A percentile compares a stretch with the other conserved stretches of the same genome.
phyloP scores from a whole-genome alignment of 2,113 vertebrate species.

The Trogon melanurus region DNA sequence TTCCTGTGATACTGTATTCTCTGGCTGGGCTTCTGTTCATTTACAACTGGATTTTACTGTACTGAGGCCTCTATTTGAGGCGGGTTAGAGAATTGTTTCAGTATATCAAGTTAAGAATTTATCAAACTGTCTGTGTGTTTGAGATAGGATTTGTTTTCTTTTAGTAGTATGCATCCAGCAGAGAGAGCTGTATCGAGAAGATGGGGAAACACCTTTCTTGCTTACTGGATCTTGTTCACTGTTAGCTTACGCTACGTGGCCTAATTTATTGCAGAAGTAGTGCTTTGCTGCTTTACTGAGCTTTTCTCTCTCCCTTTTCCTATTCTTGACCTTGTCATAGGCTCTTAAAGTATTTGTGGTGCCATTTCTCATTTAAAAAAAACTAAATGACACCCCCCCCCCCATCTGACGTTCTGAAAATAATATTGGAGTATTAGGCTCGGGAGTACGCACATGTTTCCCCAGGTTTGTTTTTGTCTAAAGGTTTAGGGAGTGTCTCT shows the following conservation, averaged over 20 bases:
- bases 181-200: not conserved
- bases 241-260: not conserved
- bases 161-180: not conserved
- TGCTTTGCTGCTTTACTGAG: not conserved
- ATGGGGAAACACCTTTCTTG: not conserved
- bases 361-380: not conserved
- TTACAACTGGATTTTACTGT: not conserved
- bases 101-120: not conserved
- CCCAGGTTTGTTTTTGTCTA: not conserved
- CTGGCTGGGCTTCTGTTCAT: not conserved
- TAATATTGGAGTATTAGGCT: not conserved
- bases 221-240: not conserved
- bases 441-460: not conserved
- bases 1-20: not conserved
- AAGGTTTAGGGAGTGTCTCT: not conserved
- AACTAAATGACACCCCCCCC: not conserved
- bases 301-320: not conserved
- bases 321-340: not conserved
- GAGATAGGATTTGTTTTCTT: not conserved
- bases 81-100: not conserved
- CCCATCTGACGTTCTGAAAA: not conserved
- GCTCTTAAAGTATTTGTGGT: not conserved
- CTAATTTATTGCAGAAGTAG: not conserved
- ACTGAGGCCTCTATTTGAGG: not conserved
- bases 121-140: fast-evolving